Base-by-base conservation (phyloP, 1,140 invertebrate genomes). In the Drosophila erecta region DNA sequence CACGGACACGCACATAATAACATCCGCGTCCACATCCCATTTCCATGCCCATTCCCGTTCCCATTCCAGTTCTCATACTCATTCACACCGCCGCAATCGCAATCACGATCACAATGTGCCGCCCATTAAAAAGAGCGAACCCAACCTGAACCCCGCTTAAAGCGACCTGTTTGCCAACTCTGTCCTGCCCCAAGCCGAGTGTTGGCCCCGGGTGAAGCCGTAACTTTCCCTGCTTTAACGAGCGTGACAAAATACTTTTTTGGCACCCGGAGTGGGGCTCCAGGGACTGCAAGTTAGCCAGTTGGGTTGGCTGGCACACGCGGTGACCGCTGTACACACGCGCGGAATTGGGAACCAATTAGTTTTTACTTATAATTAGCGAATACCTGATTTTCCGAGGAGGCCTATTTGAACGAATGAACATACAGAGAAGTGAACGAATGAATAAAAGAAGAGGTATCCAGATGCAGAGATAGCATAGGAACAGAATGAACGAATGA, bases 161-260 rank as follows among this genome's bases (percentile, higher is more conserved):
- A 65, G 33, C 35, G 43, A 33, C 54, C 41, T 30, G 38, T n/a
- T 17, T 24, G 54, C 41, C 22, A 44, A 62, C 27, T n/a, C 8
- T 20, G 30, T 30, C 30, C 12, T 8, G 12, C 20, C 10, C 33
- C 30, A 33, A 38, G 11, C 37, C n/a, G 7, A 30, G 30, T 30
- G 7, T 8, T 10, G 37, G 37, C 30, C n/a, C 24, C 20, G 7
- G 41, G 35, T 41, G 58, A 58, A 81, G 75, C 73, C 62, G 53
- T 55, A 61, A 75, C 70, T 75, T 79, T 83, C 40, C 38, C 56
- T 51, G 59, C 75, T 49, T 71, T 76, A 71, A 71, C 75, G 75
- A 69, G 53, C 57, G 43, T 64, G 55, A 69, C 64, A 66, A 57
- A 71, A 58, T 65, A 41, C 30, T 59, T 33, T 64, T 38, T 14